These are phyloP conservation scores for Olivierus martensii DNA, from an alignment of 1,140 invertebrate genomes.

Conservation along the genomic window DNA sequence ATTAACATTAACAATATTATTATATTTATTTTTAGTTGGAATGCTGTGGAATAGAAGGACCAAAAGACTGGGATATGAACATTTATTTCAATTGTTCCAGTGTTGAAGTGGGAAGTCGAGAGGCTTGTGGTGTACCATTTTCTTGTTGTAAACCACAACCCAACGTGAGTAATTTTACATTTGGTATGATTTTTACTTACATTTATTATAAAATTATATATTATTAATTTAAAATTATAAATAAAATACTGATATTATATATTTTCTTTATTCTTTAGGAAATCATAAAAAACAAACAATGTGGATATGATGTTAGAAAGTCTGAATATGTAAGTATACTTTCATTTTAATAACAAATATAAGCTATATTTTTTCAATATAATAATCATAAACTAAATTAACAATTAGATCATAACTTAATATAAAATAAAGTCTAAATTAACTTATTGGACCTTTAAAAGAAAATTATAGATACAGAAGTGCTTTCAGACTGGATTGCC, in stretches of 20 bases:
- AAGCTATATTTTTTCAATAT: no score
- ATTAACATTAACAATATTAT: no score
- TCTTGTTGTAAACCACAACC: constrained; percentile 81
- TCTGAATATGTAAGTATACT: constrained; percentile 63
- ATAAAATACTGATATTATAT: background rate
- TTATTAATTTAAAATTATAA: background rate
- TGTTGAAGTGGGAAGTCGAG: constrained; percentile 70
- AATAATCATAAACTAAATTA: no score
- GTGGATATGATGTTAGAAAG: constrained; percentile 80
- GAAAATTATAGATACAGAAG: no score
- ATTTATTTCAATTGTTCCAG: constrained; percentile 96
- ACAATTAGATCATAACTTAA: no score
- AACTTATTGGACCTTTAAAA: no score
- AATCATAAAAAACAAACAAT: constrained; percentile 63
- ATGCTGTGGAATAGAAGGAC: constrained; percentile 90
- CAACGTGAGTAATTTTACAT: constrained; percentile 40
- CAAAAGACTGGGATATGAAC: constrained; percentile 92
- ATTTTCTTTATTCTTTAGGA: constrained; percentile 32
- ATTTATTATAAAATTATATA: background rate
- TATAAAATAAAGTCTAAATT: no score
- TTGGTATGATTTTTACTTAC: background rate
- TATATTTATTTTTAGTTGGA: constrained; percentile 45
- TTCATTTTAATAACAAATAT: no score
- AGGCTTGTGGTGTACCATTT: constrained; percentile 95
- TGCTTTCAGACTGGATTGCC: no score